Base-by-base conservation (phyloP, 2,888 invertebrate genomes). In the Drosophila dives region DNA sequence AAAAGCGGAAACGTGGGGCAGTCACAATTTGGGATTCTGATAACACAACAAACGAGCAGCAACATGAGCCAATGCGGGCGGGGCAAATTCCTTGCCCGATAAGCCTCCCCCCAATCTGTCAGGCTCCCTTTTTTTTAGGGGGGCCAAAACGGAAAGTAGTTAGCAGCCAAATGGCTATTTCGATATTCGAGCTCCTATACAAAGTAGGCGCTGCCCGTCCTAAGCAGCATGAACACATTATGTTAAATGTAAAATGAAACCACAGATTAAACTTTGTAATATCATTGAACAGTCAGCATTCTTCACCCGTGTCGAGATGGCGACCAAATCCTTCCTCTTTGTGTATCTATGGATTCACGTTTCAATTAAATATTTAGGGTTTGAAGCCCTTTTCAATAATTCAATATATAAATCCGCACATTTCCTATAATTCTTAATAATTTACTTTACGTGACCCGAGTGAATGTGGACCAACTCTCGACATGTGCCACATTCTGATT, bases 341-440 rank as follows among this genome's bases (percentile, higher is more conserved):
- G n/a, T 32, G 32, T 34, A 55, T 55, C 38, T 53, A 7, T 32
- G 60, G 40, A 66, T 58, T 45, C 45, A 40, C 53, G 67, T 61
- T 64, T 68, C 83, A 83, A 79, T 88, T 83, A 79, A 88, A 88
- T 86, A 86, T 85, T 83, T 73, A 54, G 33, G 64, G 56, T 49
- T 51, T 29, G 40, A 50, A 65, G 54, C 56, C 67, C 59, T 75
- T 72, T 73, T 68, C 68, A 85, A 86, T 85, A 86, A 86, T 85
- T 85, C 75, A 85, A 67, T 58, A 61, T 50, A 26, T 33, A 68
- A 78, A 76, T 80, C 82, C 65, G 51, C 73, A 78, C 73, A 78
- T 67, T 82, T 74, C 78, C 63, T 71, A 68, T 64, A 77, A 62
- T 66, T 55, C 65, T 79, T 67, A 79, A 89, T 86, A 79, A 86